Percentiles rank a stretch among this genome's conserved stretches.
Evolutionary conservation across 1,140 invertebrate genomes (phyloP).

Genomic region (Leptinotarsa undecemlineata): DNA sequence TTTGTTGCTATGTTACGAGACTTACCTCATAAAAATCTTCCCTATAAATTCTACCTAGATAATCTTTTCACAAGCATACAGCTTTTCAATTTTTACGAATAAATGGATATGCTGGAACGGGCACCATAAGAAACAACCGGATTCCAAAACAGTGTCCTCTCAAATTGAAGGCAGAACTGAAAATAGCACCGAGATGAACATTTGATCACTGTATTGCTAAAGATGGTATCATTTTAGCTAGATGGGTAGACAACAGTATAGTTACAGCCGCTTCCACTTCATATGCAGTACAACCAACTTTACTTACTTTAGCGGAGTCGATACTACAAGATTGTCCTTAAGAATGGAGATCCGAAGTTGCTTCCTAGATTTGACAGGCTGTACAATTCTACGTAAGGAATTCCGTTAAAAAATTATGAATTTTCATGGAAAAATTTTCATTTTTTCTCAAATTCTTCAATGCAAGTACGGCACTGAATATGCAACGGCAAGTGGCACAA

Average conservation of each 20-base stretch:
- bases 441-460: no score
- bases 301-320: no score
- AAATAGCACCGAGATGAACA: background rate
- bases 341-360: no score
- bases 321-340: no score
- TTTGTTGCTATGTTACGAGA: constrained; percentile 33
- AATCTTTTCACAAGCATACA: constrained; percentile 19
- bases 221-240: constrained; percentile 32
- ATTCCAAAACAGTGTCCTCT: constrained; percentile 29
- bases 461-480: background rate
- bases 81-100: constrained; percentile 6
- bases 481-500: background rate
- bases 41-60: constrained; percentile 22
- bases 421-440: no score
- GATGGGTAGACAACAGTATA: constrained; percentile 45
- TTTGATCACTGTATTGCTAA: constrained; percentile 11
- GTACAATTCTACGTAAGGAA: no score
- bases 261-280: constrained; percentile 42
- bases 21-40: constrained; percentile 31
- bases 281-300: constrained; percentile 37
- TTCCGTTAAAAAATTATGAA: no score
- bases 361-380: no score
- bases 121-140: constrained; percentile 35
- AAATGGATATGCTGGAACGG: constrained; percentile 24
- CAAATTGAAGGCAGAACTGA: background rate